These are phyloP conservation scores for Oncorhynchus masou DNA, from an alignment of 2,113 vertebrate genomes.

Conservation along the genomic window DNA sequence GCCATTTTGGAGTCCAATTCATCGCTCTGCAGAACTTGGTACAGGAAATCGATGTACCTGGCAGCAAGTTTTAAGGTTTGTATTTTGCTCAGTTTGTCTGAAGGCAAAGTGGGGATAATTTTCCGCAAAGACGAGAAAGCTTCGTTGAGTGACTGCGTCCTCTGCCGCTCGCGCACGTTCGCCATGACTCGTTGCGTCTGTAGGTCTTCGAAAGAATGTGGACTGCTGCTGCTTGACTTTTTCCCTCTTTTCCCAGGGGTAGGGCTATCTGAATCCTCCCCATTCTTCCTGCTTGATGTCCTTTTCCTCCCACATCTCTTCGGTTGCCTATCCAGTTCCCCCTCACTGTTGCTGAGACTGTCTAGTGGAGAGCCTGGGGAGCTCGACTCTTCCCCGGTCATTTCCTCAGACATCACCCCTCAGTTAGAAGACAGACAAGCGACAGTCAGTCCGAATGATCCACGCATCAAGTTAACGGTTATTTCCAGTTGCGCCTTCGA, in stretches of 20 bases:
- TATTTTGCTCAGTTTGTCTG: constrained; percentile 96
- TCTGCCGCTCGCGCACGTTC: constrained; percentile 92
- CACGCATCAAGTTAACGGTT: constrained; percentile 62
- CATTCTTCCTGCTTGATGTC: constrained; percentile 86
- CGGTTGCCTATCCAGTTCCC: constrained; percentile 85
- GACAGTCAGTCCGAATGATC: constrained; percentile 37
- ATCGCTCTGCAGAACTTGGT: constrained; percentile 95
- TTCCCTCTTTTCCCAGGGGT: constrained; percentile 87
- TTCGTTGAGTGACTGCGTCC: constrained; percentile 93
- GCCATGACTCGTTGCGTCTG: constrained; percentile 94
- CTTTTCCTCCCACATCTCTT: constrained; percentile 85
- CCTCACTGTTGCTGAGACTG: constrained; percentile 91
- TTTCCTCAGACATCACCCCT: constrained; percentile 80
- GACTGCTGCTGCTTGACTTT: constrained; percentile 87
- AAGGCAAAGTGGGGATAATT: constrained; percentile 94
- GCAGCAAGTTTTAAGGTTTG: constrained; percentile 93
- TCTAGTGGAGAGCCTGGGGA: constrained; percentile 90
- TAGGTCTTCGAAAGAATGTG: constrained; percentile 92
- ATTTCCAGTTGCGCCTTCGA: constrained; percentile 55
- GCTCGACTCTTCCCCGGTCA: constrained; percentile 87
- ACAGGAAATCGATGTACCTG: constrained; percentile 97
- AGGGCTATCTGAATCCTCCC: constrained; percentile 91
- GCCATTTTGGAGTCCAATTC: constrained; percentile 97
- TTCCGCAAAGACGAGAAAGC: constrained; percentile 89
- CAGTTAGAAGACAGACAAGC: constrained; percentile 40